These are phyloP conservation scores for Eupeodes luniger DNA, from an alignment of 2,888 invertebrate species.

Conservation along the genomic window DNA sequence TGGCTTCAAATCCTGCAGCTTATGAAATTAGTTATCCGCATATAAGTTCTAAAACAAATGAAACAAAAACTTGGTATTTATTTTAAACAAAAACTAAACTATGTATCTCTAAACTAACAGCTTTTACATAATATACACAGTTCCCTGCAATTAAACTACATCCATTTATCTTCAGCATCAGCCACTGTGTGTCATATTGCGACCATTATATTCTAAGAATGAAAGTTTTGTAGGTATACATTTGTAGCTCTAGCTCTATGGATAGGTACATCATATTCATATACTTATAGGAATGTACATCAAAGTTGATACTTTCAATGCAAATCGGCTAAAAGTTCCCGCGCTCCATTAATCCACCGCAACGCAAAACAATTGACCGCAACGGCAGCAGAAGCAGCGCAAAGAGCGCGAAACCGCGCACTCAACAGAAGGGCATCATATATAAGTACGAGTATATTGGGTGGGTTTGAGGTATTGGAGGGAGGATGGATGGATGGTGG, in stretches of 20 bases:
- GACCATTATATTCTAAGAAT: slow-evolving; percentile 10
- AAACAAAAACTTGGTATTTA: neutral
- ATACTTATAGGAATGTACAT: no score
- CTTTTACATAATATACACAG: neutral
- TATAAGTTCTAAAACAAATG: neutral
- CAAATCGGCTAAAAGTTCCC: slow-evolving; percentile 49
- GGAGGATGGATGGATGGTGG: slow-evolving; percentile 1
- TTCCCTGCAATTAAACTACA: slow-evolving; percentile 1
- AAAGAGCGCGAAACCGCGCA: slow-evolving; percentile 46
- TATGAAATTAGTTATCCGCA: neutral
- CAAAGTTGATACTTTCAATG: slow-evolving; percentile 46
- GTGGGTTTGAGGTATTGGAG: neutral
- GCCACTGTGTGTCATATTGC: slow-evolving; percentile 2
- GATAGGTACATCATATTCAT: neutral
- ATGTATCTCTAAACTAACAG: neutral
- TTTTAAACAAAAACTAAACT: neutral
- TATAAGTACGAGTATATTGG: no score
- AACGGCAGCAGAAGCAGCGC: slow-evolving; percentile 14
- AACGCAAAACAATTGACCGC: slow-evolving; percentile 69
- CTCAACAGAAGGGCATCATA: slow-evolving; percentile 11
- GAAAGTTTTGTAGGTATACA: slow-evolving; percentile 3
- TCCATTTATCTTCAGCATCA: neutral
- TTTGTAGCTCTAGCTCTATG: no score
- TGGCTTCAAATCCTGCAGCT: neutral
- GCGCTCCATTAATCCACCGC: slow-evolving; percentile 71